phyloP scores from a whole-genome alignment of 2,113 vertebrate genomes.

The Dermatemys mawii region DNA sequence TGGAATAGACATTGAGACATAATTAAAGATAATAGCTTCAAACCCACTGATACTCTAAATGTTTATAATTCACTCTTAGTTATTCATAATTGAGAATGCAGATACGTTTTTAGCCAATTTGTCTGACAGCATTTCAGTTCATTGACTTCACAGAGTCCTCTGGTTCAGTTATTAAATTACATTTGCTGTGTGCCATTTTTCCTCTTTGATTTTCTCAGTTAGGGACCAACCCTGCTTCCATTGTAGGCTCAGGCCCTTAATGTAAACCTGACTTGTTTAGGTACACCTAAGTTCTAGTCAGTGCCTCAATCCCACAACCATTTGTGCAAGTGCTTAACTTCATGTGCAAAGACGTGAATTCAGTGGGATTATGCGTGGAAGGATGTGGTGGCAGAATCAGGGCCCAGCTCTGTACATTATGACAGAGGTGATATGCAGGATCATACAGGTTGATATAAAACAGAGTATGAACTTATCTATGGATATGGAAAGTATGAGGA shows the following conservation, averaged over 20 bases:
- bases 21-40: constrained; percentile 43
- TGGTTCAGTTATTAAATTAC: constrained; percentile 10
- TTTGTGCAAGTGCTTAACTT: not conserved
- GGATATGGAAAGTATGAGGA: not conserved
- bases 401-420: not conserved
- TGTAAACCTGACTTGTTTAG: not conserved
- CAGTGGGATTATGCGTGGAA: constrained; percentile 6
- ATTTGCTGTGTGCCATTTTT: not conserved
- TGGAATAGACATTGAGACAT: constrained; percentile 24
- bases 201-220: constrained; percentile 4
- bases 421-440: not conserved
- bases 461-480: not conserved
- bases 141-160: constrained; percentile 25
- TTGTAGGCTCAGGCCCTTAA: not conserved
- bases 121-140: constrained; percentile 39
- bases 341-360: not conserved
- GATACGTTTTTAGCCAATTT: constrained; percentile 32
- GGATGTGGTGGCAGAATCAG: constrained; percentile 40
- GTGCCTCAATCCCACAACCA: not conserved
- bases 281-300: not conserved
- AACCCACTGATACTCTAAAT: not conserved
- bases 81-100: not conserved
- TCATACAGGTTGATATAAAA: not conserved
- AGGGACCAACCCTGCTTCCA: not conserved
- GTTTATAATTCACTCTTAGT: constrained; percentile 22